phyloP scores from a whole-genome alignment of 2,797 vertebrate genomes.

The Crocidura indochinensis region DNA sequence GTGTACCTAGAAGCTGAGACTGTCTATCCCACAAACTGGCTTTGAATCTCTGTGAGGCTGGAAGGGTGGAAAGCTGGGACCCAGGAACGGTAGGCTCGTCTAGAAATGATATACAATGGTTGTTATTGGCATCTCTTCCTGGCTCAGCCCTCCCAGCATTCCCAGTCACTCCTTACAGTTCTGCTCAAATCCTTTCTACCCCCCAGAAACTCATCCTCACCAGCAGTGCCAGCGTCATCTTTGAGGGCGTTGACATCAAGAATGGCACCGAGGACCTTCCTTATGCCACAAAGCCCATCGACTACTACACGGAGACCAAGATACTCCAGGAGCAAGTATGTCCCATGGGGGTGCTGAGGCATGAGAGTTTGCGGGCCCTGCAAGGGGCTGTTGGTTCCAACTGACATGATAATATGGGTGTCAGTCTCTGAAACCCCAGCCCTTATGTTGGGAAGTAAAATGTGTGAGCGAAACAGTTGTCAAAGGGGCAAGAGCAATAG shows the following conservation, averaged over 20 bases:
- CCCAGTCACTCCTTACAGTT: too few species aligned
- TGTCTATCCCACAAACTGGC: too few species aligned
- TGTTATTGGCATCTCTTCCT: too few species aligned
- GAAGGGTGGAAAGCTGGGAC: too few species aligned
- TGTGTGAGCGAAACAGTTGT: neutral
- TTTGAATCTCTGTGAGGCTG: too few species aligned
- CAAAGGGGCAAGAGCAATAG: too few species aligned
- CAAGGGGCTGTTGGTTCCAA: neutral
- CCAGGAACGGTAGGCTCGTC: too few species aligned
- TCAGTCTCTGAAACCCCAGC: neutral
- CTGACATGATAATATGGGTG: neutral
- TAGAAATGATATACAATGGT: too few species aligned
- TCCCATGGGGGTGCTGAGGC: neutral
- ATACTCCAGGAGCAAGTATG: conserved; percentile 97
- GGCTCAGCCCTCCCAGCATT: too few species aligned
- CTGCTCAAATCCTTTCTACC: neutral
- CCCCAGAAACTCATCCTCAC: conserved; percentile 96
- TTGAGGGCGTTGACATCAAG: conserved; percentile 96
- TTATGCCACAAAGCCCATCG: conserved; percentile 96
- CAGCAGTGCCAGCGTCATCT: conserved; percentile 98
- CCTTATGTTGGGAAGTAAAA: conserved; percentile 12
- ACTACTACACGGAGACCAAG: conserved; percentile 98
- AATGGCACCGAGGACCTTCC: conserved; percentile 96
- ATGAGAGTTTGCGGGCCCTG: neutral
- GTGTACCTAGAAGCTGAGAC: too few species aligned